These are phyloP conservation scores for Clarias pachynema DNA, from an alignment of 2,797 vertebrate genomes.

Conservation along the genomic window DNA sequence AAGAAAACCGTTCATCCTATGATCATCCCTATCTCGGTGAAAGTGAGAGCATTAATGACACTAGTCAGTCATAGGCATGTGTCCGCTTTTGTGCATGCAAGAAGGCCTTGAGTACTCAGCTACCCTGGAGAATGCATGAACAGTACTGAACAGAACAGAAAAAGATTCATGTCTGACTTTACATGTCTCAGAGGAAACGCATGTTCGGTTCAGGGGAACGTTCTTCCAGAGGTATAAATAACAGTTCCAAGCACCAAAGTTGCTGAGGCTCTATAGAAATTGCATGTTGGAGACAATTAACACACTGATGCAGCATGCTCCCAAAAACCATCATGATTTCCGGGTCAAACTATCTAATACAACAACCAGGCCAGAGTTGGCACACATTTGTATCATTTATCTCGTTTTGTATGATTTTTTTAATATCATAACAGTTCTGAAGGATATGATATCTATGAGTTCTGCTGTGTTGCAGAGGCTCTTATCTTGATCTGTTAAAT, in stretches of 20 bases:
- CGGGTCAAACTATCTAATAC: neutral
- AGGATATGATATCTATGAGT: neutral
- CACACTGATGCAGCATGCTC: neutral
- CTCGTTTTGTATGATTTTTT: neutral
- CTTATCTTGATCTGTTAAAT: neutral
- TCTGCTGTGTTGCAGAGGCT: neutral
- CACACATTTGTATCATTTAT: neutral
- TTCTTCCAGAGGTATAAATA: neutral
- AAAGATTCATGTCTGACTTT: neutral
- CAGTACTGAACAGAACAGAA: neutral
- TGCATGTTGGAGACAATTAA: neutral
- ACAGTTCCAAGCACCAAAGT: neutral
- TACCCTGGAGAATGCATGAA: neutral
- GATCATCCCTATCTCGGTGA: neutral
- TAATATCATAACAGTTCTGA: neutral
- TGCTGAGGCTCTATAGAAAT: neutral
- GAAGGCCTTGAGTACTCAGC: too few species aligned
- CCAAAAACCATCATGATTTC: neutral
- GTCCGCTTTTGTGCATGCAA: too few species aligned
- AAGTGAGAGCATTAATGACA: neutral
- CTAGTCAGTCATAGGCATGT: too few species aligned
- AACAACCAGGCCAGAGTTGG: neutral
- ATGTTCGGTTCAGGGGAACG: neutral
- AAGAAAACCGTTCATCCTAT: neutral
- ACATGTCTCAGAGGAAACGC: neutral